Evolutionary conservation across 1,140 invertebrate species (phyloP), one percentile per base, ranked within the genome.

Genomic region (Drosophila fuyamai): DNA sequence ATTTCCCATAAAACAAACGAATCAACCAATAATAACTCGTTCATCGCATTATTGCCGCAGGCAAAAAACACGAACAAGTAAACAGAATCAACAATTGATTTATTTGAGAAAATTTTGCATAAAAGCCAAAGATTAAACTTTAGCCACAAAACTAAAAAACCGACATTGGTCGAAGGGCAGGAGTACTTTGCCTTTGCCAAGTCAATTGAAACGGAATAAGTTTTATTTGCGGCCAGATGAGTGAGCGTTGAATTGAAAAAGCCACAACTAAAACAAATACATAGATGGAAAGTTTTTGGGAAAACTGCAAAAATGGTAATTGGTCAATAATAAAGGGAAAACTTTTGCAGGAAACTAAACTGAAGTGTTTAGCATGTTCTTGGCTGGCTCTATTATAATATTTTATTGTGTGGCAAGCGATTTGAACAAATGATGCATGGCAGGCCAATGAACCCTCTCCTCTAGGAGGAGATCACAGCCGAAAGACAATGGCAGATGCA

Each of bases 371-470:
- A 59, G 55, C 47, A 53, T 59, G 51, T 79, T 83, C 70, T 83
- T 38, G 41, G 29, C 60, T 56, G 50, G 56, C 65, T 71, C 60
- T 62, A 70, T 66, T 86, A 76, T 46, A 82, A 78, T 86, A 79
- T 86, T 81, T 85, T 82, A 53, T 65, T 73, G 61, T 53, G 38
- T 29, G 16, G 29, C 44, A 36, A 16, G 59, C 50, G 62, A 77
- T 67, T 65, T 67, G 57, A 70, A 48, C 68, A 78, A 86, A 88
- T 85, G 82, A 85, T 86, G 75, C 82, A 79, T 86, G 63, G 66
- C 75, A 43, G 60, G 76, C 51, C 77, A 79, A 79, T 79, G 73
- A 76, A 55, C 73, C 62, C 36, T 36, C 66, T 65, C 16, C 47
- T 12, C 55, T 12, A 48, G 43, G 35, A 56, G 44, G 35, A 56